Base-by-base conservation (phyloP, 2,797 vertebrate genomes). In the Poeciliopsis presidionis region DNA sequence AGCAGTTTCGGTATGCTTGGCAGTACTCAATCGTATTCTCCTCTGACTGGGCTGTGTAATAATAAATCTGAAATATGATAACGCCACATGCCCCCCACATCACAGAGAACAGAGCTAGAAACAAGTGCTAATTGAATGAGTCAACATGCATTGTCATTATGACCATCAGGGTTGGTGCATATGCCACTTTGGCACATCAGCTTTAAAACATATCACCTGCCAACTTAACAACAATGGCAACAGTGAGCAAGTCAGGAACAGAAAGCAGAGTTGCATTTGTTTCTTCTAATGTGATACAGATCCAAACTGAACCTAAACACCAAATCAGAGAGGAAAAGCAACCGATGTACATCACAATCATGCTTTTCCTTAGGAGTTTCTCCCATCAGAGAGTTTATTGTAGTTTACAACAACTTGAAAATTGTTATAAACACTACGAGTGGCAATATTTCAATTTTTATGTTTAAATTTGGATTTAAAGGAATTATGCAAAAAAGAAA, bases 61-160 rank as follows among this genome's bases (percentile, higher is more conserved):
- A 91, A 88, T 88, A 89, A 88, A 86, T 88, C 86, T 78, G 73
- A 36, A 81, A 78, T 86, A 88, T 87, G 75, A 86, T 87, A 88
- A 92, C 78, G 89, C 84, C 88, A 91, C 88, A 89, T 87, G 22
- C 82, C 86, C 81, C 80, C 74, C 76, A 84, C 85, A 73, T 86
- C 80, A 73, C 87, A 89, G 75, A 92, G 87, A 92, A 51, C 89
- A 90, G 87, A 82, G 79, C 74, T 92, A 89, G 89, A 92, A 92
- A 89, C 89, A 90, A 91, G 88, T 82, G 85, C 86, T 91, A 88
- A 86, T 74, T 85, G 86, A 90, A 89, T 79, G 81, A 89, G 89
- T 89, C 87, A 90, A 94, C 85, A 87, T 86, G 84, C 84, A 86
- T 90, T 88, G 81, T 82, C 83, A 90, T 90, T 87, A 86, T 82